Conservation (phyloP, 1,140 invertebrate genomes). For the Thalassaphorura encarpata region DNA sequence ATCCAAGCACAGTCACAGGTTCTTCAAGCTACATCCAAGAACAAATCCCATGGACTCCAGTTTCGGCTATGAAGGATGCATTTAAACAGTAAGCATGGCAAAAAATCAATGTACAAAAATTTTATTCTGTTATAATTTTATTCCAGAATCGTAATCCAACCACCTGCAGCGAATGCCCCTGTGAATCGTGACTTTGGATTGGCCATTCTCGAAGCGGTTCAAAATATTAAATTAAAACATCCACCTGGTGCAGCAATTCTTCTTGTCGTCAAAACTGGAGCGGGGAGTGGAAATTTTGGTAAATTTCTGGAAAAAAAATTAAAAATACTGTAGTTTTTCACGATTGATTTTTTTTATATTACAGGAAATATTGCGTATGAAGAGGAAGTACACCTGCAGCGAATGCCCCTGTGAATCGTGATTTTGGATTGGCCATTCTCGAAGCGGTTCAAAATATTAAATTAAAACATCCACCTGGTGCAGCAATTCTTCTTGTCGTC, state of each 20-base stretch:
- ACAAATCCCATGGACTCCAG: not conserved
- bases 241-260: conserved; percentile 9
- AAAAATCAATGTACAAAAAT: not conserved
- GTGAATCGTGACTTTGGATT: conserved; percentile 3
- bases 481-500: conserved; percentile 7
- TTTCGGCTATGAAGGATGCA: not conserved
- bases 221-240: conserved; percentile 14
- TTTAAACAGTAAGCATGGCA: not conserved
- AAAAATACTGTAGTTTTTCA: not conserved
- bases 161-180: not conserved
- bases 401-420: conserved; percentile 3
- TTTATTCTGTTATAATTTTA: not conserved
- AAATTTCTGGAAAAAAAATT: not conserved
- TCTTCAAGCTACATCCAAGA: not conserved
- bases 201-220: conserved; percentile 11
- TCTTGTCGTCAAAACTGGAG: conserved; percentile 14
- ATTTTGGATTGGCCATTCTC: conserved; percentile 10
- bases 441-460: conserved; percentile 19
- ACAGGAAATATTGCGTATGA: conserved; percentile 2
- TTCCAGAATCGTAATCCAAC: not conserved
- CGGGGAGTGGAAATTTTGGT: not conserved
- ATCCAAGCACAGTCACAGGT: not conserved
- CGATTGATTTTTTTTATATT: not conserved
- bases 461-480: conserved; percentile 7
- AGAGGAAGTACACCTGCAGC: not conserved